phyloP scores from a whole-genome alignment of 2,888 invertebrate genomes.

The Tanypteryx hageni region DNA sequence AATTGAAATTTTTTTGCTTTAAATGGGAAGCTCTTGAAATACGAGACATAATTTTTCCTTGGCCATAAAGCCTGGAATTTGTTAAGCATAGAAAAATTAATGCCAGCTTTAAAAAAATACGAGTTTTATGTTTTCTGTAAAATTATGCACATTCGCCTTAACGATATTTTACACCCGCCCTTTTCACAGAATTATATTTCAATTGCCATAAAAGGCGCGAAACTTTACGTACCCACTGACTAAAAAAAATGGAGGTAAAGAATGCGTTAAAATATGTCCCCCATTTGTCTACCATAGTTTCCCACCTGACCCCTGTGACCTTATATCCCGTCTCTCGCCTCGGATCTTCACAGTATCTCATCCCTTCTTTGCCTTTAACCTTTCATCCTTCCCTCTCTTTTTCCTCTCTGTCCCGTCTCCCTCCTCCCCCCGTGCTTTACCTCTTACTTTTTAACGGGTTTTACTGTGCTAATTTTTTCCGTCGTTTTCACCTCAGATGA shows the following conservation, averaged over 20 bases:
- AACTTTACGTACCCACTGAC: neutral
- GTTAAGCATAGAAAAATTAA: too few relatives aligned
- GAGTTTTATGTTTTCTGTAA: too few relatives aligned
- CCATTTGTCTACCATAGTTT: conserved; percentile 20
- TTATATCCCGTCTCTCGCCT: neutral
- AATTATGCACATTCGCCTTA: too few relatives aligned
- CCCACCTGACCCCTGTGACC: neutral
- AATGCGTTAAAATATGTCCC: conserved; percentile 20
- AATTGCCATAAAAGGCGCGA: neutral
- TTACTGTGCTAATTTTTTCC: neutral
- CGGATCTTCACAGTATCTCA: neutral
- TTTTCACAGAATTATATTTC: neutral
- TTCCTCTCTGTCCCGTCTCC: neutral
- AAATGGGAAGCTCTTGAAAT: too few relatives aligned
- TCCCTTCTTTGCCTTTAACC: conserved; percentile 17
- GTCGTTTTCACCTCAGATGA: conserved; percentile 18
- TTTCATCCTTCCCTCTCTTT: neutral
- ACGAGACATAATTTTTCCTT: too few relatives aligned
- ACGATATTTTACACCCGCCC: neutral
- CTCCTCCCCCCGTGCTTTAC: neutral
- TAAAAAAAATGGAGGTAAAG: neutral
- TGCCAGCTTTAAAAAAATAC: too few relatives aligned
- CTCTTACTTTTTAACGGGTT: conserved; percentile 1
- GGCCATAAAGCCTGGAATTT: too few relatives aligned
- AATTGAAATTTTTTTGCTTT: too few relatives aligned